Evolutionary conservation across 2,888 invertebrate genomes (phyloP).

Genomic region (Amorpha juglandis): DNA sequence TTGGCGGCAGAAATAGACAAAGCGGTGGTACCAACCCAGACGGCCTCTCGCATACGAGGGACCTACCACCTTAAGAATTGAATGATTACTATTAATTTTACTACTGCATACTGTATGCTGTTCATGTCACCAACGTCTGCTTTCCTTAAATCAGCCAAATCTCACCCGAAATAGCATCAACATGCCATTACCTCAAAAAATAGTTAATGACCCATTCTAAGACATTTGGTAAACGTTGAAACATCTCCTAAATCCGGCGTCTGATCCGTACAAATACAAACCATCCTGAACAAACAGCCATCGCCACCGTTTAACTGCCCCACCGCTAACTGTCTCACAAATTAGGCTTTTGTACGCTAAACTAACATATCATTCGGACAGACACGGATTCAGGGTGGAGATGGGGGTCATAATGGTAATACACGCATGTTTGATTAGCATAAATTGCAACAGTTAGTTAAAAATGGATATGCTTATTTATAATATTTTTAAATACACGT

Average conservation of each 20-base stretch:
- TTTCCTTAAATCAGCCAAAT: not conserved
- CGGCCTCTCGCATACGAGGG: no score
- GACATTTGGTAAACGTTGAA: conserved; percentile 39
- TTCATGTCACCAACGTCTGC: not conserved
- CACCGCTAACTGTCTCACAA: conserved; percentile 52
- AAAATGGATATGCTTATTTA: no score
- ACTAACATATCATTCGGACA: conserved; percentile 47
- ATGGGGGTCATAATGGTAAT: not conserved
- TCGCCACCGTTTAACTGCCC: conserved; percentile 42
- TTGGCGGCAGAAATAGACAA: no score
- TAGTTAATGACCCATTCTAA: conserved; percentile 29
- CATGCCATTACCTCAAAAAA: conserved; percentile 32
- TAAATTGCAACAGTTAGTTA: no score
- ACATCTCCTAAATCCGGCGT: conserved; percentile 37
- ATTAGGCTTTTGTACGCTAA: conserved; percentile 58
- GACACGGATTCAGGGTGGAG: not conserved
- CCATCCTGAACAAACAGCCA: conserved; percentile 59
- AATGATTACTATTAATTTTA: no score
- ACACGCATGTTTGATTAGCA: no score
- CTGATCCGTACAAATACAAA: conserved; percentile 45
- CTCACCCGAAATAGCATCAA: not conserved
- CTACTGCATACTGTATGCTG: no score
- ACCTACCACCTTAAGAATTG: no score
- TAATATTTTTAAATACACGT: no score
- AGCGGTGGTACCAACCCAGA: no score